Conservation (phyloP, 2,888 invertebrate genomes). For the Calephelis perditalis region DNA sequence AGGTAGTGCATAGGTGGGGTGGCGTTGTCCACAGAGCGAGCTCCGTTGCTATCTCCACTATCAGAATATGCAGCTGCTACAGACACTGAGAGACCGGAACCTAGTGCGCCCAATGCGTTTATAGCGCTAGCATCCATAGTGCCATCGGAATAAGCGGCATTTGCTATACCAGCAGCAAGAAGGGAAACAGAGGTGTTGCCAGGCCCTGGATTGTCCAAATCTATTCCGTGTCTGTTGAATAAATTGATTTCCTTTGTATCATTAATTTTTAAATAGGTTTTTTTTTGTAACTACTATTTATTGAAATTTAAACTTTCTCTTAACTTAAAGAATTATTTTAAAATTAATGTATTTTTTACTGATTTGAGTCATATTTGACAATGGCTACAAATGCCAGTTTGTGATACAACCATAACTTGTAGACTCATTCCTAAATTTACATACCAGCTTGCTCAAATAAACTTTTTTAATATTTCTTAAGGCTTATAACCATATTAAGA, state of each 20-base stretch:
- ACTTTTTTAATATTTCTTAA: not conserved
- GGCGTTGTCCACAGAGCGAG: slow-evolving; percentile 89
- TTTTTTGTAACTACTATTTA: too few species aligned
- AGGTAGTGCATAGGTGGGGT: slow-evolving; percentile 95
- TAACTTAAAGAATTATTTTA: too few species aligned
- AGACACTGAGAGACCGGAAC: slow-evolving; percentile 81
- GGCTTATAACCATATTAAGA: too few species aligned
- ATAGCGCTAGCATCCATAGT: slow-evolving; percentile 71
- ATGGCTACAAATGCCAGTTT: too few species aligned
- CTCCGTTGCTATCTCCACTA: slow-evolving; percentile 89
- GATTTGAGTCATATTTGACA: too few species aligned
- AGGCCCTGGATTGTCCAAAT: slow-evolving; percentile 92
- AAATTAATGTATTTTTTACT: too few species aligned
- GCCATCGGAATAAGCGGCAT: slow-evolving; percentile 76
- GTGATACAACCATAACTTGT: too few species aligned
- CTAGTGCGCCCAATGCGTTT: slow-evolving; percentile 76
- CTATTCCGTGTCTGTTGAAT: slow-evolving; percentile 87
- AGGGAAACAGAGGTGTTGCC: slow-evolving; percentile 87
- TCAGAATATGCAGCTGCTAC: slow-evolving; percentile 88
- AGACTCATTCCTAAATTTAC: too few species aligned
- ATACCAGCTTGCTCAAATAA: not conserved
- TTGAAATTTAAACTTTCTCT: too few species aligned
- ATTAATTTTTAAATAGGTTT: too few species aligned
- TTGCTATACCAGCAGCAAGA: slow-evolving; percentile 82
- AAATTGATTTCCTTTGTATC: not conserved